Base-by-base conservation (phyloP, 2,888 invertebrate genomes). In the Caenorhabditis sp. region DNA sequence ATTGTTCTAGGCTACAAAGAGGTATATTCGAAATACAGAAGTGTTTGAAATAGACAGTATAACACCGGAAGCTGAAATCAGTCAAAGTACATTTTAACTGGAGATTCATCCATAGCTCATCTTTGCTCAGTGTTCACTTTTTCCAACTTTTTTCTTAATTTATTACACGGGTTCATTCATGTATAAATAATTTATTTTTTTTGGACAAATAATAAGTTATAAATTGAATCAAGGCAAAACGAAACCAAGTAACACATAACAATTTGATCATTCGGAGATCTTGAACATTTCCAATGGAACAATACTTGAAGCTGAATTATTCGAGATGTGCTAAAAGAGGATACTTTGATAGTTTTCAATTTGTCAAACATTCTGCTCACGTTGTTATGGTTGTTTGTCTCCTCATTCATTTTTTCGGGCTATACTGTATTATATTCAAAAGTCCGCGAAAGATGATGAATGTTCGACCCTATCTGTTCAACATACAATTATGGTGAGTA, bases 31-130 rank as follows among this genome's bases (percentile, higher is more conserved):
- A 17, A 54, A 49, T 23, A 62, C 68, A 0, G 73, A 73, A 36
- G 65, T 73, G 1, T 73, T 73, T 51, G 68, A 73, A 51, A 73
- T 73, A n/a, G 73, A 73, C 26, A 66, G 57, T 49, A 73, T 73
- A 37, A 68, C 58, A 37, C 68, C 65, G 3, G 73, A 72, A 24
- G 43, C 65, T 4, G 50, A n/a, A 17, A 19, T n/a, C 5, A 17
- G 19, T 4, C 6, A 14, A 4, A 19, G 5, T 10, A 6, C 31
- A 31, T 31, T 31, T 31, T 31, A 31, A 31, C 4, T 31, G 5
- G 10, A 31, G 10, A 31, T 31, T 31, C 31, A 31, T 31, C 10
- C 31, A 31, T 31, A 31, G 10, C 10, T 31, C 10, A 31, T 31
- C 10, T 6, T 31, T 31, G 31, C 31, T 31, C 31, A 31, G 5